Conservation (phyloP, 2,888 invertebrate species). For the Amiota minor region DNA sequence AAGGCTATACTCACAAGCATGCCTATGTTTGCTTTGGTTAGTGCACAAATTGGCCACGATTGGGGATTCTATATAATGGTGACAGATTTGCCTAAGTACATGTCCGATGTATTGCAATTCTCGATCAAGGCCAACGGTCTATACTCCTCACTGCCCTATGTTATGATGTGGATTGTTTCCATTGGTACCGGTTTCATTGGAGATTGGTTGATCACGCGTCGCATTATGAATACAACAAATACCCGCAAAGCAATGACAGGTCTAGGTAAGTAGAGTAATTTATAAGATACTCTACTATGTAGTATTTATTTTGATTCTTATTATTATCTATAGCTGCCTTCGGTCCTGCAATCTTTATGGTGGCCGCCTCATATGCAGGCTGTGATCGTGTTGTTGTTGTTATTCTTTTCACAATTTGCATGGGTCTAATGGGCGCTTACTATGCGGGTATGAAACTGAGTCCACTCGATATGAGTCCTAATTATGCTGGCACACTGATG, state of each 20-base stretch:
- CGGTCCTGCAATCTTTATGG: conserved; percentile 80
- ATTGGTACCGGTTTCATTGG: conserved; percentile 79
- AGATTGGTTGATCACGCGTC: conserved; percentile 79
- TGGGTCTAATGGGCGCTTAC: conserved; percentile 82
- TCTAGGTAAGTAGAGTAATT: conserved; percentile 75
- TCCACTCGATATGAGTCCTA: conserved; percentile 79
- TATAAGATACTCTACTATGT: background rate
- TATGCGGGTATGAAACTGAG: conserved; percentile 83
- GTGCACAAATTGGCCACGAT: conserved; percentile 81
- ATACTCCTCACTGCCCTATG: conserved; percentile 78
- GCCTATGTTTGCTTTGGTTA: conserved; percentile 84
- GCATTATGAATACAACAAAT: conserved; percentile 74
- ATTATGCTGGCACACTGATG: conserved; percentile 80
- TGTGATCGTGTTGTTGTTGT: conserved; percentile 79
- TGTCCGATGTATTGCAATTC: conserved; percentile 78
- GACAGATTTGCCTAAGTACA: conserved; percentile 79
- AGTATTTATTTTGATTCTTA: conserved; percentile 33
- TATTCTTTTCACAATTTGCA: conserved; percentile 78
- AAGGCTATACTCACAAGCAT: conserved; percentile 79
- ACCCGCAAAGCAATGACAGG: conserved; percentile 77
- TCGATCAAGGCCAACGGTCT: conserved; percentile 78
- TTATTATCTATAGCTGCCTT: conserved; percentile 76
- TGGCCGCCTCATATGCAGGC: conserved; percentile 81
- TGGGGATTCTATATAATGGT: conserved; percentile 81
- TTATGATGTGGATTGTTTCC: conserved; percentile 78